phyloP scores from a whole-genome alignment of 2,113 vertebrate species.

The Theristicus caerulescens region DNA sequence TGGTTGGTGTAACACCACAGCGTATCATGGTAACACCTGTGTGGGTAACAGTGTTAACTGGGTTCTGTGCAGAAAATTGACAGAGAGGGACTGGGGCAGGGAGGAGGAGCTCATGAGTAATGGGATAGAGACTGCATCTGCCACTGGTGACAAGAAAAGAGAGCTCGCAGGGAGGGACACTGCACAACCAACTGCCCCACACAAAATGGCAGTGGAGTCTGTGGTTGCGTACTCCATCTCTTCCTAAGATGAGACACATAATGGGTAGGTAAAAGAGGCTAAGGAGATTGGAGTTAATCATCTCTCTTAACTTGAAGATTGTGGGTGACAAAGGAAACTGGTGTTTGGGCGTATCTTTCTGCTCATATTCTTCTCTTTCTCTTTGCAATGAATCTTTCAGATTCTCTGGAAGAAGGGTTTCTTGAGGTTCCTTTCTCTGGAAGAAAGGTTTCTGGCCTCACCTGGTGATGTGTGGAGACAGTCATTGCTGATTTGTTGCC shows the following conservation, averaged over 20 bases:
- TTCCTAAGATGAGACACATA: not conserved
- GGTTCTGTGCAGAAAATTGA: not conserved
- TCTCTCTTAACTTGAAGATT: not conserved
- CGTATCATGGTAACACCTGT: constrained; percentile 86
- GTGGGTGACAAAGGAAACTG: not conserved
- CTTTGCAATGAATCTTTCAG: not conserved
- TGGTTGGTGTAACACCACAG: constrained; percentile 89
- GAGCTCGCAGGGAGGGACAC: not conserved
- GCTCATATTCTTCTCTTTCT: not conserved
- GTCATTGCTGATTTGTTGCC: not conserved
- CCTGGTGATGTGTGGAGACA: not conserved
- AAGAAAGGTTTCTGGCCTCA: not conserved
- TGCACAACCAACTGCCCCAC: not conserved
- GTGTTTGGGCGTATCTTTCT: not conserved
- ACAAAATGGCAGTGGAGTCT: not conserved
- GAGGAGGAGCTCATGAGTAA: not conserved
- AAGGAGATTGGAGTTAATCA: not conserved
- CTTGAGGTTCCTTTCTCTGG: not conserved
- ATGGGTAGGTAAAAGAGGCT: not conserved
- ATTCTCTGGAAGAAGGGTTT: not conserved
- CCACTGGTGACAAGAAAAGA: not conserved
- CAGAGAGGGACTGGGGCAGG: not conserved
- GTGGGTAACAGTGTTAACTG: not conserved
- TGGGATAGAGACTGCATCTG: not conserved
- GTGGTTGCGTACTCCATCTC: not conserved